A percentile compares a stretch with the other conserved stretches of the same genome.
These are phyloP conservation scores for Netta rufina DNA, from an alignment of 2,797 vertebrate species.

Conservation along the genomic window DNA sequence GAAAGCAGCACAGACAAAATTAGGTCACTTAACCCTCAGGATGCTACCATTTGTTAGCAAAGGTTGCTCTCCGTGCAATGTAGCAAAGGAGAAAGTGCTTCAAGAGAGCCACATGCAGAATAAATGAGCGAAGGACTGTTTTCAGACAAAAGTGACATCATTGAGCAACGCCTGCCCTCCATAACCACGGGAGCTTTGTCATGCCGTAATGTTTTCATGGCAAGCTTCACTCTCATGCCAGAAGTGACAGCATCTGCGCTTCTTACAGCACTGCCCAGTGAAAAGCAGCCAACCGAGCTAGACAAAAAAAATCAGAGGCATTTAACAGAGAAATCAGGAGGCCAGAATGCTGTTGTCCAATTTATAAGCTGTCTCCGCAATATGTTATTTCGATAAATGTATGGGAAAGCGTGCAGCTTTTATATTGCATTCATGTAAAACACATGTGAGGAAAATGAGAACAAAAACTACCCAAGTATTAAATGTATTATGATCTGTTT, in stretches of 20 bases:
- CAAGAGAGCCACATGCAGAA: background rate
- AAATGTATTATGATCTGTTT: background rate
- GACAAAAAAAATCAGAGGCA: background rate
- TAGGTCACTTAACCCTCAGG: constrained; percentile 15
- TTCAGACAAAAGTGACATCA: background rate
- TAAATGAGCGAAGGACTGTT: background rate
- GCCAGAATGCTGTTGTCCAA: background rate
- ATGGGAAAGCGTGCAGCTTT: rapidly evolving
- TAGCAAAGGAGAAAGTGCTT: background rate
- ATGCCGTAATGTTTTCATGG: background rate
- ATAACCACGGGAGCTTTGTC: background rate
- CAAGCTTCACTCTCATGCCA: background rate
- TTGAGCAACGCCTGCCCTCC: background rate
- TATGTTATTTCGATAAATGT: background rate
- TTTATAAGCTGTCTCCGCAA: background rate
- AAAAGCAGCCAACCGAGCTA: background rate
- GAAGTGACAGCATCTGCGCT: background rate
- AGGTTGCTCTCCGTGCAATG: background rate
- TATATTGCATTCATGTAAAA: background rate
- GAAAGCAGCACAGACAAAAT: background rate
- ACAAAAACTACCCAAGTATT: background rate
- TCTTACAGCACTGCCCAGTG: background rate
- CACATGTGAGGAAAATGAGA: background rate
- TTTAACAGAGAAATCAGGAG: background rate
- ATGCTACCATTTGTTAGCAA: background rate